Evolutionary conservation across 2,888 invertebrate genomes (phyloP).

Genomic region (Sphaeridia pumilis): DNA sequence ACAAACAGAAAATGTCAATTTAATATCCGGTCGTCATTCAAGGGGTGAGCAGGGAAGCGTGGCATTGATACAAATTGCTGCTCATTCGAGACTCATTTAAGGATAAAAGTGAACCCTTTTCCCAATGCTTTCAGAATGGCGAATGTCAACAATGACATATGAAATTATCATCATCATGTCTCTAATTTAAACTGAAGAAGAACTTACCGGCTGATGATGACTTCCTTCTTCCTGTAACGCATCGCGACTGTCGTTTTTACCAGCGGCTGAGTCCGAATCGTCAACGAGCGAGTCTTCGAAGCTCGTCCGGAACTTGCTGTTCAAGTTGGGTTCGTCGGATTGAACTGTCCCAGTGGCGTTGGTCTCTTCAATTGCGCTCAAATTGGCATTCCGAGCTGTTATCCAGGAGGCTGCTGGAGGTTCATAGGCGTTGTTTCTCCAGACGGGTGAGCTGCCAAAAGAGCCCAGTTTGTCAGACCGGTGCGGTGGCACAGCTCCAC

Average conservation of each 20-base stretch:
- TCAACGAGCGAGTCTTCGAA: not conserved
- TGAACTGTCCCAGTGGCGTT: not conserved
- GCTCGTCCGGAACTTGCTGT: not conserved
- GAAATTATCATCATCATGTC: too few species aligned
- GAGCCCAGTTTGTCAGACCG: not conserved
- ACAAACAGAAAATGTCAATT: too few species aligned
- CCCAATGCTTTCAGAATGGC: too few species aligned
- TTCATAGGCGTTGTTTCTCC: constrained; percentile 13
- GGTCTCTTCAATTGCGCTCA: too few species aligned
- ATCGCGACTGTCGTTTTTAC: constrained; percentile 56
- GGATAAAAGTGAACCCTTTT: too few species aligned
- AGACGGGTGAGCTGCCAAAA: constrained; percentile 8
- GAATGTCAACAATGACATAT: too few species aligned
- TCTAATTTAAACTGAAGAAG: too few species aligned
- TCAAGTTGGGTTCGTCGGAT: not conserved
- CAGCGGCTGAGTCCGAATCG: too few species aligned
- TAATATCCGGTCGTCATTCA: too few species aligned
- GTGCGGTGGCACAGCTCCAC: not conserved
- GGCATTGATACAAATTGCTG: too few species aligned
- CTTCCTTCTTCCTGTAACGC: constrained; percentile 61
- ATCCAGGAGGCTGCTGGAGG: constrained; percentile 1
- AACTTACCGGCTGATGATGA: constrained; percentile 61
- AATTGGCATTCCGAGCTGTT: not conserved
- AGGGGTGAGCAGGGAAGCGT: too few species aligned
- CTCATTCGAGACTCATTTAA: too few species aligned